phyloP scores from a whole-genome alignment of 2,113 vertebrate genomes.

The Pungitius pungitius region DNA sequence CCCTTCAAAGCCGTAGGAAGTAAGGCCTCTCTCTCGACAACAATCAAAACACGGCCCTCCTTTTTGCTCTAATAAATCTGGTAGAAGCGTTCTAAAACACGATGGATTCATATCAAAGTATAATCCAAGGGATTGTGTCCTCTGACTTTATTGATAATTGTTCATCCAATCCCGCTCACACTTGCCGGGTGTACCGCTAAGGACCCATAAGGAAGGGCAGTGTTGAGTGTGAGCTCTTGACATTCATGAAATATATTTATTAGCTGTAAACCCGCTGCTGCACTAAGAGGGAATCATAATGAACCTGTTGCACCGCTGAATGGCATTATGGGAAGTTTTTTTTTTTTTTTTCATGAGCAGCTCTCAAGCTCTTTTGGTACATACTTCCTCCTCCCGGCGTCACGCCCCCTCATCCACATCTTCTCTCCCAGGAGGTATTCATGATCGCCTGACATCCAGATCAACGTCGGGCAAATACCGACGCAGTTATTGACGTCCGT shows the following conservation, averaged over 20 bases:
- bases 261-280: neutral
- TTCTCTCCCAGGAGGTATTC: neutral
- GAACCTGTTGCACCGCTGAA: neutral
- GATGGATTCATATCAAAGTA: neutral
- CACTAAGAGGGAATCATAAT: neutral
- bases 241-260: neutral
- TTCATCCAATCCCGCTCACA: neutral
- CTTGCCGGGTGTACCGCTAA: neutral
- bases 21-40: neutral
- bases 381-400: neutral
- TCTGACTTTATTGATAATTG: neutral
- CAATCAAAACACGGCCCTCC: neutral
- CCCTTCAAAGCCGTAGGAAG: neutral
- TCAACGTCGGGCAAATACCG: constrained; percentile 37
- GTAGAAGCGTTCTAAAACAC: neutral
- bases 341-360: neutral
- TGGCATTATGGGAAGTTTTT: no score
- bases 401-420: neutral
- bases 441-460: constrained; percentile 13
- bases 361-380: neutral
- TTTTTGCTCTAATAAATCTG: neutral
- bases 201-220: neutral
- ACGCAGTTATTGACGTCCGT: constrained; percentile 18
- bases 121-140: neutral
- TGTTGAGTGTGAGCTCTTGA: neutral